phyloP scores from a whole-genome alignment of 2,113 vertebrate genomes.

The Bostrychus sinensis region DNA sequence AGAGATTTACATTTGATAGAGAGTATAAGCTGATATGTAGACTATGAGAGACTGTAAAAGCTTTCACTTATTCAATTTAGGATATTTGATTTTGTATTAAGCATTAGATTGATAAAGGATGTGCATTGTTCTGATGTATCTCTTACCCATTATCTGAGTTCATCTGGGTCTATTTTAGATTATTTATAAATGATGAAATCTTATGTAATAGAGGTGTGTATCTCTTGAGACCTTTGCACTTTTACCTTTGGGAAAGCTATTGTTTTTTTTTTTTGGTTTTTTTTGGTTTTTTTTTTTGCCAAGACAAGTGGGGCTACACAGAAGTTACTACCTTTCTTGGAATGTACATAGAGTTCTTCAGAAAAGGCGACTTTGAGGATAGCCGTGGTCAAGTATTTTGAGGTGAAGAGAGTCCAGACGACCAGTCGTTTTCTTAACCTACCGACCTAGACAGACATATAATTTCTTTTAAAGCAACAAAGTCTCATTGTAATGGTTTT shows the following conservation, averaged over 20 bases:
- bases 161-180: neutral
- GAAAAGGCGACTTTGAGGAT: slow-evolving; percentile 43
- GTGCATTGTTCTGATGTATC: neutral
- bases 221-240: no score
- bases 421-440: slow-evolving; percentile 47
- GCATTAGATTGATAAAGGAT: no score
- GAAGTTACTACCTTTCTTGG: slow-evolving; percentile 48
- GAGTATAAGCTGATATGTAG: no score
- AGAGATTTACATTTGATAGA: no score
- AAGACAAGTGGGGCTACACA: slow-evolving; percentile 27
- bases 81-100: neutral
- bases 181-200: neutral
- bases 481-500: slow-evolving; percentile 72
- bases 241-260: neutral
- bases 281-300: neutral
- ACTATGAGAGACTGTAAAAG: neutral
- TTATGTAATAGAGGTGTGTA: neutral
- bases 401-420: slow-evolving; percentile 43
- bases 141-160: no score
- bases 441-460: slow-evolving; percentile 48
- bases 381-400: slow-evolving; percentile 42
- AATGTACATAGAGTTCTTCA: slow-evolving; percentile 42
- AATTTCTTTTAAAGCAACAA: slow-evolving; percentile 58
- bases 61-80: neutral
- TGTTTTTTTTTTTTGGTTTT: no score